A percentile compares a stretch with the other conserved stretches of the same genome.
phyloP scores from a whole-genome alignment of 2,113 vertebrate genomes.

The Suncus etruscus region DNA sequence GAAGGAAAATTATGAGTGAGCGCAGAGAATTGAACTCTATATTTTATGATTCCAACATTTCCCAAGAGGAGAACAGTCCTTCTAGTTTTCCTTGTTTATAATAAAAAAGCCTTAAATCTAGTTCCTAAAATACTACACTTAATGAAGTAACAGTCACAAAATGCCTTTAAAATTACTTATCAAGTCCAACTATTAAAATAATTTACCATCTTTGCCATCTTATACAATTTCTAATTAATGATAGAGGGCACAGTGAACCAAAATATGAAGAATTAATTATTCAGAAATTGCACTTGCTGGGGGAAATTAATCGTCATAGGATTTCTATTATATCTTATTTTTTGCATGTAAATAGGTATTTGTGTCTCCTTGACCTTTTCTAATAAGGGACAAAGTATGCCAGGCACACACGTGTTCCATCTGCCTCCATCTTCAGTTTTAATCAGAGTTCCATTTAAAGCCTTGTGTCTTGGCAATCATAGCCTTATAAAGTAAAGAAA shows the following conservation, averaged over 20 bases:
- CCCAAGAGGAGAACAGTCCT: not conserved
- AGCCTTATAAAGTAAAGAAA: constrained; percentile 76
- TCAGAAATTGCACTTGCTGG: not conserved
- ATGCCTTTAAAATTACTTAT: constrained; percentile 1
- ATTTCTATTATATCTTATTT: constrained; percentile 15
- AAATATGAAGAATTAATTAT: constrained; percentile 17
- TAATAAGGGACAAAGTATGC: constrained; percentile 62
- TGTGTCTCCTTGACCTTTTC: constrained; percentile 83
- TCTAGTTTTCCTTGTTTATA: not conserved
- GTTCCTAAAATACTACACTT: not conserved
- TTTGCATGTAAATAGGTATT: constrained; percentile 74
- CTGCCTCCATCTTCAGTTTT: constrained; percentile 84
- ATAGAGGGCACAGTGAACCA: not conserved
- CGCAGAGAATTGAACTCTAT: not conserved
- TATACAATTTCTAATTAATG: constrained; percentile 28
- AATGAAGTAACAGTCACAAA: not conserved
- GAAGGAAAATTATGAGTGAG: constrained; percentile 1
- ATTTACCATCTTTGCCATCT: not conserved
- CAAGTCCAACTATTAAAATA: not conserved
- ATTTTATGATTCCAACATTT: not conserved
- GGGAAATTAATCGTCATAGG: constrained; percentile 45
- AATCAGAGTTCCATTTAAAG: constrained; percentile 86
- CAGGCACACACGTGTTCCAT: constrained; percentile 72
- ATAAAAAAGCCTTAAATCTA: not conserved
- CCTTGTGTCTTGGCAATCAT: constrained; percentile 82